These are phyloP conservation scores for Pteromalus puparum DNA, from an alignment of 1,140 invertebrate species.

Conservation along the genomic window DNA sequence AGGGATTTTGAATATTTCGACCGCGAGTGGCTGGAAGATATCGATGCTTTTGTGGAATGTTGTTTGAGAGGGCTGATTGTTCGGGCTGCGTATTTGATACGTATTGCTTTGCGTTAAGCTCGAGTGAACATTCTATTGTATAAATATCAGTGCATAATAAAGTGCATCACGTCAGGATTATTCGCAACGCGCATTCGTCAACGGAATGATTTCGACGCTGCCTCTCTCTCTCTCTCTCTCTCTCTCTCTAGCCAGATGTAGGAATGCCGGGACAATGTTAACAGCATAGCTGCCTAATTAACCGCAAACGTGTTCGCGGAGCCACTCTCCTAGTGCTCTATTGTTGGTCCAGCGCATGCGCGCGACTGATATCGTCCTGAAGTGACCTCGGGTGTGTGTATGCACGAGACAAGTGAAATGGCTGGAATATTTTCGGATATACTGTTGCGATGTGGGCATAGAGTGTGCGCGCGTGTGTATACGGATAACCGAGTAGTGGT, in stretches of 20 bases:
- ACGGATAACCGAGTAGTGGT: too few species aligned
- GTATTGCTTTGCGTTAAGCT: too few species aligned
- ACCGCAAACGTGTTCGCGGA: constrained; percentile 49
- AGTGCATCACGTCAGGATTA: constrained; percentile 6
- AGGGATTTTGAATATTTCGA: not conserved
- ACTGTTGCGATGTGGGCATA: too few species aligned
- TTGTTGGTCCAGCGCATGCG: constrained; percentile 18
- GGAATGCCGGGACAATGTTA: constrained; percentile 41
- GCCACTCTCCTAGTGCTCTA: constrained; percentile 12
- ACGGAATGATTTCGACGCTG: not conserved
- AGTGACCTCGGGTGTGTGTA: not conserved
- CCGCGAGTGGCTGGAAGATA: not conserved
- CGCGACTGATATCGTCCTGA: not conserved
- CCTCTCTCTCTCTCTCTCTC: too few species aligned
- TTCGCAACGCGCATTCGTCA: constrained; percentile 23
- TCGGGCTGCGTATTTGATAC: too few species aligned
- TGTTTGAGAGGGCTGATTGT: too few species aligned
- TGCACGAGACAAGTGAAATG: not conserved
- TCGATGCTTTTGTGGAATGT: not conserved
- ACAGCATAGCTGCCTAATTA: constrained; percentile 53
- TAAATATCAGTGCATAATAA: too few species aligned
- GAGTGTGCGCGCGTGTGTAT: too few species aligned
- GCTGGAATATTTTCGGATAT: not conserved
- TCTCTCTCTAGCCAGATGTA: not conserved
- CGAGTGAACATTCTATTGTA: too few species aligned